phyloP scores from a whole-genome alignment of 2,113 vertebrate species.

The Elaphurus davidianus region DNA sequence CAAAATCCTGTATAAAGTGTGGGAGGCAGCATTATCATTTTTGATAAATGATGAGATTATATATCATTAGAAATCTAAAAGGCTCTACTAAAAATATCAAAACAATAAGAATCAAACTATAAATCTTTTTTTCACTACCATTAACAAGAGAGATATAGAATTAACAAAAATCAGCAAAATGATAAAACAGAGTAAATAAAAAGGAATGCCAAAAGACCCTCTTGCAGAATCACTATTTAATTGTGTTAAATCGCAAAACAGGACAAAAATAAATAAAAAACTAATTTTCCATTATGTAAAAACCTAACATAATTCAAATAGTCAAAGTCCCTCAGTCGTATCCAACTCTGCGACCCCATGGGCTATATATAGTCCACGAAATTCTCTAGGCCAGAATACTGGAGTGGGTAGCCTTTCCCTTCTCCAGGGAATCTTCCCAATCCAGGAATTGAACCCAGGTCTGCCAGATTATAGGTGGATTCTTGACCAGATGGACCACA shows the following conservation, averaged over 20 bases:
- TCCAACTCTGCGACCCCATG: rapidly evolving
- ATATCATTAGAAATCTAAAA: background rate
- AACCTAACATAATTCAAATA: background rate
- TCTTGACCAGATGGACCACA: background rate
- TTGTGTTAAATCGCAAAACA: background rate
- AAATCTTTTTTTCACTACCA: background rate
- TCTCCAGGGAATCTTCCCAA: background rate
- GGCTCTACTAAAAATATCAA: background rate
- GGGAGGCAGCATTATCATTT: background rate
- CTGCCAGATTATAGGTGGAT: background rate
- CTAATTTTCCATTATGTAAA: background rate
- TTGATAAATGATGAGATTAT: background rate
- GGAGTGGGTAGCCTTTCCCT: background rate
- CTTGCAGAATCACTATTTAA: background rate
- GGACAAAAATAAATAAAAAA: background rate
- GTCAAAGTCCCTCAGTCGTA: background rate
- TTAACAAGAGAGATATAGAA: background rate
- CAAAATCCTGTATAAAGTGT: background rate
- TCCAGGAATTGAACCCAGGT: background rate
- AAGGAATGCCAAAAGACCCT: background rate
- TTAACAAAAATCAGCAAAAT: background rate
- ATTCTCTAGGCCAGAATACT: background rate
- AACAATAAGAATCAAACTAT: background rate
- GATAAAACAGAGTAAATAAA: background rate
- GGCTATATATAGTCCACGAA: background rate